A percentile compares a stretch with the other conserved stretches of the same genome.
Evolutionary conservation across 2,113 vertebrate species (phyloP).

Genomic region (Rattus rattus): DNA sequence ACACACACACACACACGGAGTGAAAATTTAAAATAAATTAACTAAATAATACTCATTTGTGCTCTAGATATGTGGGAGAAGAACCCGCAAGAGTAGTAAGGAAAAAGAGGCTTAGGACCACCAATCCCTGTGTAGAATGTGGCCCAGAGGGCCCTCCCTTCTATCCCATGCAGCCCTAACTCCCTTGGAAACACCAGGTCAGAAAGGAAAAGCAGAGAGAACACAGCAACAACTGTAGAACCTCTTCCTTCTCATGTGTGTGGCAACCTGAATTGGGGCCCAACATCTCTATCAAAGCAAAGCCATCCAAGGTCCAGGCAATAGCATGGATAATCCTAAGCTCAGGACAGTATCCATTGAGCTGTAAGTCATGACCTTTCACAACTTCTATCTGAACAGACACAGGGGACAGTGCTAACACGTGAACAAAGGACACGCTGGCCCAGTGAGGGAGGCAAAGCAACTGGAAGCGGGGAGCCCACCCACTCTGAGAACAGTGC

Average conservation of each 20-base stretch:
- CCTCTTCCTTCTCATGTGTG: not conserved
- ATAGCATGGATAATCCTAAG: not conserved
- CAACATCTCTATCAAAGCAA: not conserved
- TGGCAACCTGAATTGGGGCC: not conserved
- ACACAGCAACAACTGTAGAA: not conserved
- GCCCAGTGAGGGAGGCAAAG: not conserved
- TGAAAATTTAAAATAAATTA: not conserved
- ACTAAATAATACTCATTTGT: conserved; percentile 5
- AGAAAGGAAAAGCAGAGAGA: not conserved
- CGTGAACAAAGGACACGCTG: not conserved
- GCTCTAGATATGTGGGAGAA: not conserved
- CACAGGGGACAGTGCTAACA: not conserved
- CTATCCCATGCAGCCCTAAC: not conserved
- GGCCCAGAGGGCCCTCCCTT: not conserved
- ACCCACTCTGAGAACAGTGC: not conserved
- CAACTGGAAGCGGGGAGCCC: not conserved
- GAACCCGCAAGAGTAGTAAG: not conserved
- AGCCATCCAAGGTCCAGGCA: not conserved
- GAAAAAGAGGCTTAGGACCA: not conserved
- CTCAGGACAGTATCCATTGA: not conserved
- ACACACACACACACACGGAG: not conserved
- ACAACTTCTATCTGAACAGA: conserved; percentile 43
- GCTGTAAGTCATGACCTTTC: conserved; percentile 8
- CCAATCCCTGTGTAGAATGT: not conserved
- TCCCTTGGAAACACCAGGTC: not conserved